A percentile compares a stretch with the other conserved stretches of the same genome.
phyloP scores from a whole-genome alignment of 2,888 invertebrate species.

The Watsonalla binaria region DNA sequence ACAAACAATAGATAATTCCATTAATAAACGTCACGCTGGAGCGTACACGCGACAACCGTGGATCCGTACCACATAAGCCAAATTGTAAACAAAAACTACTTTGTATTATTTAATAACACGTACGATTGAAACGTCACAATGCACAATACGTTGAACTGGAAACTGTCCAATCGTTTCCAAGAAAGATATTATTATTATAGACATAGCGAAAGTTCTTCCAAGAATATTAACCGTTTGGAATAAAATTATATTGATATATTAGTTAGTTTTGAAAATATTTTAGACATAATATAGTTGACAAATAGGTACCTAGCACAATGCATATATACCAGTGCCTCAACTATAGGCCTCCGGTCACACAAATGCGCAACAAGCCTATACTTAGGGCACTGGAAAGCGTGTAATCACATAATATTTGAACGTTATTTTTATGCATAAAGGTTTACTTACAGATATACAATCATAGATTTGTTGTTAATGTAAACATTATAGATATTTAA shows the following conservation, averaged over 20 bases:
- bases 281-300: too few relatives aligned
- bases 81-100: neutral
- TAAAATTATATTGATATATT: neutral
- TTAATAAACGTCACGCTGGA: neutral
- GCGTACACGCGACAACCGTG: neutral
- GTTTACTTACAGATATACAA: slow-evolving; percentile 1
- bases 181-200: too few relatives aligned
- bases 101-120: neutral
- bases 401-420: too few relatives aligned
- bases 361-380: too few relatives aligned
- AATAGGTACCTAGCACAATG: too few relatives aligned
- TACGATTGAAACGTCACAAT: neutral
- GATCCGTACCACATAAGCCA: neutral
- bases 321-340: too few relatives aligned
- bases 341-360: too few relatives aligned
- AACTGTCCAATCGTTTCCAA: too few relatives aligned
- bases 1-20: neutral
- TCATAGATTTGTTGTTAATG: slow-evolving; percentile 12
- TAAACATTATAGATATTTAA: slow-evolving; percentile 37
- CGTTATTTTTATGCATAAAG: neutral
- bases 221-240: neutral
- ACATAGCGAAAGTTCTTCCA: neutral
- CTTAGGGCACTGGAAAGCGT: too few relatives aligned
- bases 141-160: neutral
- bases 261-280: neutral